These are phyloP conservation scores for Arvicanthis niloticus DNA, from an alignment of 2,113 vertebrate species.

Conservation along the genomic window DNA sequence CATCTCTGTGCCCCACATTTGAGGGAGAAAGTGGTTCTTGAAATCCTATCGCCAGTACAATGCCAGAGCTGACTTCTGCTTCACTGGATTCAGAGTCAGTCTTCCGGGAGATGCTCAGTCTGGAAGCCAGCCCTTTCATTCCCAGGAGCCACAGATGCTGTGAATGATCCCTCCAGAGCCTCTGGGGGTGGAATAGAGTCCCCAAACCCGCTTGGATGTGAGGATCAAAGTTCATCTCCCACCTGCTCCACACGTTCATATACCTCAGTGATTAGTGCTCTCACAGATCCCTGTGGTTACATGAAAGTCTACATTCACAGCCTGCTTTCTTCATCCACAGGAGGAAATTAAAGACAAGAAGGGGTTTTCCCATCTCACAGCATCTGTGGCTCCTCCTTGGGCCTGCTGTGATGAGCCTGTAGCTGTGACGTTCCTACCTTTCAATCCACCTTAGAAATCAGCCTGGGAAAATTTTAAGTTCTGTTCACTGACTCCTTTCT, in stretches of 20 bases:
- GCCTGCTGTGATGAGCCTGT: background rate
- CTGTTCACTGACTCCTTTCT: background rate
- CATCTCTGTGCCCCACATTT: background rate
- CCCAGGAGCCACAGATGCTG: background rate
- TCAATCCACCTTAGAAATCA: background rate
- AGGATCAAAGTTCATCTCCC: background rate
- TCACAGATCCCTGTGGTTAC: background rate
- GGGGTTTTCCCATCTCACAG: background rate
- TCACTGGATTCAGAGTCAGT: background rate
- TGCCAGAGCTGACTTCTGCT: conserved; percentile 15
- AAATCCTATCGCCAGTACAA: background rate
- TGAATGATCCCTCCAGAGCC: background rate
- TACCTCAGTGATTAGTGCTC: too few relatives aligned
- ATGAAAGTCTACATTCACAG: background rate
- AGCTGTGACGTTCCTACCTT: background rate
- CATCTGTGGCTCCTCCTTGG: background rate
- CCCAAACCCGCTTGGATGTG: background rate
- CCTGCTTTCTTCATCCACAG: background rate
- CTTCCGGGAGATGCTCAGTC: background rate
- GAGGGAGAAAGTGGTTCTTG: background rate
- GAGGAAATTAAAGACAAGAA: background rate
- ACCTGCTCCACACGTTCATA: background rate
- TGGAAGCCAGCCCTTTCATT: background rate
- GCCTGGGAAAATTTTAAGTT: background rate
- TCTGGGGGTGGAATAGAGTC: background rate